Conservation (phyloP, 2,797 vertebrate species). For the Cuniculus paca region DNA sequence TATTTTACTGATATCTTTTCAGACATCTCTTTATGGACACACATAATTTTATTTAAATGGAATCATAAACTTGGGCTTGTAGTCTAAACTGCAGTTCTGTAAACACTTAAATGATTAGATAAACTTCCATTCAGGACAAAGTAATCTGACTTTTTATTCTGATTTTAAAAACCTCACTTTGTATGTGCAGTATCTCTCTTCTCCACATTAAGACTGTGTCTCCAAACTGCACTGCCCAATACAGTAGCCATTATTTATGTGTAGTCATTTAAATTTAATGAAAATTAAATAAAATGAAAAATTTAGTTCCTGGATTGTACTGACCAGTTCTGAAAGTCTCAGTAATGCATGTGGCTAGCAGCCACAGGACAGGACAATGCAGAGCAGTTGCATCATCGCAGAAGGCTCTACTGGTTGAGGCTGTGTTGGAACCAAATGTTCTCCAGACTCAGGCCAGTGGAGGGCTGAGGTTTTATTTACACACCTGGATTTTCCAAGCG, state of each 20-base stretch:
- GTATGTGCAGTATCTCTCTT: neutral
- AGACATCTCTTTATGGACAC: neutral
- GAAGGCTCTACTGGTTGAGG: neutral
- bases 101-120: neutral
- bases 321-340: neutral
- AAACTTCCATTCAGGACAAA: neutral
- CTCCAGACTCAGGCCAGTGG: constrained; percentile 15
- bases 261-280: constrained; percentile 38
- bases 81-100: neutral
- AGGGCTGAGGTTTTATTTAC: constrained; percentile 26
- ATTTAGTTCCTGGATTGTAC: neutral
- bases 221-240: neutral
- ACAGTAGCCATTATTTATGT: neutral
- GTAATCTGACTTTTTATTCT: neutral
- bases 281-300: constrained; percentile 33
- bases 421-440: constrained; percentile 8
- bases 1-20: constrained; percentile 48
- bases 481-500: constrained; percentile 63
- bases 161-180: constrained; percentile 22
- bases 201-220: neutral
- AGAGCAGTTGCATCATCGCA: neutral
- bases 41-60: neutral
- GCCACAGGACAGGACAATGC: neutral
- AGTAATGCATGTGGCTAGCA: neutral
- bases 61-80: neutral